Evolutionary conservation across 2,113 vertebrate species (phyloP).

Genomic region (Pipra filicauda): DNA sequence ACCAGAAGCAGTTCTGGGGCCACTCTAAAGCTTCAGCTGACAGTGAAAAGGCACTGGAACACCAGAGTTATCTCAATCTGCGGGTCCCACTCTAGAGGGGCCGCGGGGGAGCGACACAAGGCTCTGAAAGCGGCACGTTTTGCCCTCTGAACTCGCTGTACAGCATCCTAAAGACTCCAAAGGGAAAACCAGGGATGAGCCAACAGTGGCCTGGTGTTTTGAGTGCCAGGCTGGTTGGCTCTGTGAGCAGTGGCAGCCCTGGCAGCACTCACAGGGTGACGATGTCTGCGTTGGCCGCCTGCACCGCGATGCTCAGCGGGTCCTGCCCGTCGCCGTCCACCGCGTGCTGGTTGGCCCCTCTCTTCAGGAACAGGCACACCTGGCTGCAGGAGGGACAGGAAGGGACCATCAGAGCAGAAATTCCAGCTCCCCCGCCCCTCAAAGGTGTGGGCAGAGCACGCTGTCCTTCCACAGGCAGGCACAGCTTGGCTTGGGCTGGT

Average conservation of each 20-base stretch:
- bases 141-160: not conserved
- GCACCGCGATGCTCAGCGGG: constrained; percentile 91
- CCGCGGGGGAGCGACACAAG: not conserved
- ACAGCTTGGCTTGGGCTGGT: not conserved
- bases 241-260: not conserved
- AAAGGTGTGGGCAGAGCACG: accelerated
- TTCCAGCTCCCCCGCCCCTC: not conserved
- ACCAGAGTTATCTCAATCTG: not conserved
- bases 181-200: not conserved
- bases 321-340: constrained; percentile 90
- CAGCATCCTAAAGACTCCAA: not conserved
- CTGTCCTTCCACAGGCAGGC: not conserved
- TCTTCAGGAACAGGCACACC: constrained; percentile 95
- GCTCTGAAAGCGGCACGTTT: not conserved
- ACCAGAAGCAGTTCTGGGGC: not conserved
- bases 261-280: constrained; percentile 87
- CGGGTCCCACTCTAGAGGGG: too few relatives aligned
- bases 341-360: constrained; percentile 89
- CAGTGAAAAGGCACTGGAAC: not conserved
- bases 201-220: not conserved
- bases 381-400: constrained; percentile 76
- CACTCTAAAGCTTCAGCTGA: not conserved
- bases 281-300: constrained; percentile 94
- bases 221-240: not conserved
- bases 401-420: not conserved